Evolutionary conservation across 2,113 vertebrate species (phyloP).

Genomic region (Gallinago media): DNA sequence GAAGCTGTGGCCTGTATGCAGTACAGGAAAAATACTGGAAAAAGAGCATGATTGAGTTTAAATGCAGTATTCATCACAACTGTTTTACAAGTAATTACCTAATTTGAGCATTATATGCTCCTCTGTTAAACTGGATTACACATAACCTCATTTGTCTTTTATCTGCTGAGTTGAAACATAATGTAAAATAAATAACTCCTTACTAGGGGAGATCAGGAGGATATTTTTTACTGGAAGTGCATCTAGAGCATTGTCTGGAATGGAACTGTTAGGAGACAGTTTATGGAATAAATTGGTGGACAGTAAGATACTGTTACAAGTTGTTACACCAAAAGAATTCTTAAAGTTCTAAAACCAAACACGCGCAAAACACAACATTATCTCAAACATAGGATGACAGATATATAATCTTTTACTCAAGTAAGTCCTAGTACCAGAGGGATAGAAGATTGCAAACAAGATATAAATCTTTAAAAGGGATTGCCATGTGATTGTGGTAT

Average conservation of each 20-base stretch:
- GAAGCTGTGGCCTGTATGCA: not conserved
- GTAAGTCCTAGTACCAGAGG: not conserved
- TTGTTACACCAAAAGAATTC: not conserved
- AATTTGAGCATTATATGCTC: not conserved
- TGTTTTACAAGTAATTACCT: not conserved
- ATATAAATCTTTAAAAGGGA: not conserved
- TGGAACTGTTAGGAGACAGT: not conserved
- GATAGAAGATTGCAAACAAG: not conserved
- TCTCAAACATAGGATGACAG: not conserved
- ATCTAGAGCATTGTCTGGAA: not conserved
- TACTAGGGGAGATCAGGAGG: not conserved
- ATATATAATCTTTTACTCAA: not conserved
- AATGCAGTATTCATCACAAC: not conserved
- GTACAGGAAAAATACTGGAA: not conserved
- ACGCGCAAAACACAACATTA: not conserved
- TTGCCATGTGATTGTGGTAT: accelerated
- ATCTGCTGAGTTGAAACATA: not conserved
- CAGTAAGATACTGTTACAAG: not conserved
- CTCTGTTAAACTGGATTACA: not conserved
- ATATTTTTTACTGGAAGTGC: not conserved
- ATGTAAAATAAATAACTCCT: not conserved
- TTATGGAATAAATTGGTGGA: not conserved
- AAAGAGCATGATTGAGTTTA: not conserved
- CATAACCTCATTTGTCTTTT: not conserved
- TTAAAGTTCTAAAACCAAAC: not conserved